A percentile compares a stretch with the other conserved stretches of the same genome.
phyloP scores from a whole-genome alignment of 2,113 vertebrate genomes.

The Arizona elegans region DNA sequence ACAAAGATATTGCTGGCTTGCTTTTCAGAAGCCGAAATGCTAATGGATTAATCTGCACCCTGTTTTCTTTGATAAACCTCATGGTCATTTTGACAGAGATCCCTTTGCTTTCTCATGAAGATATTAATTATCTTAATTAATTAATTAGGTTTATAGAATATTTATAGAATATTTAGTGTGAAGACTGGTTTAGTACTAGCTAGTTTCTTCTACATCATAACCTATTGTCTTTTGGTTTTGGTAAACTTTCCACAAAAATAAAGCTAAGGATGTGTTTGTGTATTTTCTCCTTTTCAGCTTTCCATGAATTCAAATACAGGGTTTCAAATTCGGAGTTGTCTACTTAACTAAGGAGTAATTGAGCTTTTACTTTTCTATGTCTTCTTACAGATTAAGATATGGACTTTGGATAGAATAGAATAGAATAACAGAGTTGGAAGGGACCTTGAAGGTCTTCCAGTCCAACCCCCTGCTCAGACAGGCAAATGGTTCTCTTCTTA shows the following conservation, averaged over 20 bases:
- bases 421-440: no score
- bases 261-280: not conserved
- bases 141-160: no score
- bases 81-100: not conserved
- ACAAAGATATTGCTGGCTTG: not conserved
- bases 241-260: not conserved
- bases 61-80: not conserved
- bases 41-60: not conserved
- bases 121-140: not conserved
- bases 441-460: no score
- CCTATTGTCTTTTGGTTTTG: not conserved
- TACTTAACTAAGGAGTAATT: not conserved
- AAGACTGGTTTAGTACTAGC: not conserved
- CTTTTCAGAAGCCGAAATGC: not conserved
- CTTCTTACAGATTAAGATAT: not conserved
- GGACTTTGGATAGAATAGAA: not conserved
- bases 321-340: not conserved
- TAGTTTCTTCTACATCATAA: not conserved
- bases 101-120: not conserved
- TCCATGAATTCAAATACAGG: not conserved
- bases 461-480: no score
- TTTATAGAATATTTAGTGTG: not conserved
- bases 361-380: not conserved
- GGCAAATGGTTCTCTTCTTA: no score
- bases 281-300: not conserved